phyloP scores from a whole-genome alignment of 1,140 invertebrate genomes.

The Apis cerana region DNA sequence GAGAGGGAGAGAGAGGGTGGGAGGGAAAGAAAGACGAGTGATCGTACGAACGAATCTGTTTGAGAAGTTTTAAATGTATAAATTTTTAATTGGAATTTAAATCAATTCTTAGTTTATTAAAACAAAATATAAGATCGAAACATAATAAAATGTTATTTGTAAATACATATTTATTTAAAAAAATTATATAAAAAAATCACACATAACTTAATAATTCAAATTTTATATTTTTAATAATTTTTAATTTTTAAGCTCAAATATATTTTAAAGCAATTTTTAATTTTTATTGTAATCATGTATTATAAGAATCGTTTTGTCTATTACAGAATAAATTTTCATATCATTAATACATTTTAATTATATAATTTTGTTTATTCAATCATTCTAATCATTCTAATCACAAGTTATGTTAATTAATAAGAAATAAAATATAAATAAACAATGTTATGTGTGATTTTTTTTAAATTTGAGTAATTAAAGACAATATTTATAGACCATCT shows the following conservation, averaged over 20 bases:
- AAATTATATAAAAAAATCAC: too few relatives aligned
- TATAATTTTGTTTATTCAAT: slow-evolving; percentile 2
- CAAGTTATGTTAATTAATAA: neutral
- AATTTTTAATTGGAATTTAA: slow-evolving; percentile 31
- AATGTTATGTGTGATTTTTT: slow-evolving; percentile 27
- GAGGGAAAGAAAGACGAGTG: slow-evolving; percentile 28
- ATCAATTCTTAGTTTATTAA: slow-evolving; percentile 33
- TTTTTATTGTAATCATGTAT: slow-evolving; percentile 49
- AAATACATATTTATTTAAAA: slow-evolving; percentile 41
- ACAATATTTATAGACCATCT: slow-evolving; percentile 27
- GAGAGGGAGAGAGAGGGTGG: slow-evolving; percentile 26
- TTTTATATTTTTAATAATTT: neutral
- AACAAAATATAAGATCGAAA: neutral
- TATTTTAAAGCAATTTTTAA: slow-evolving; percentile 24
- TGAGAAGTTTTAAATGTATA: slow-evolving; percentile 25
- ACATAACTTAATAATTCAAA: slow-evolving; percentile 5
- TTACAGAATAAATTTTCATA: neutral
- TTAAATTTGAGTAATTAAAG: slow-evolving; percentile 34
- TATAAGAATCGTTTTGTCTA: slow-evolving; percentile 29
- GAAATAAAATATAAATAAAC: slow-evolving; percentile 7
- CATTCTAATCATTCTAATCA: neutral
- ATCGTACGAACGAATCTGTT: slow-evolving; percentile 44
- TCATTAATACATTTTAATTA: slow-evolving; percentile 14
- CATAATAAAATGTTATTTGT: slow-evolving; percentile 28
- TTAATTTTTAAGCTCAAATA: neutral